A percentile compares a stretch with the other conserved stretches of the same genome.
Conservation (phyloP, 2,797 vertebrate species). For the Enteromius unitaeniatus region DNA sequence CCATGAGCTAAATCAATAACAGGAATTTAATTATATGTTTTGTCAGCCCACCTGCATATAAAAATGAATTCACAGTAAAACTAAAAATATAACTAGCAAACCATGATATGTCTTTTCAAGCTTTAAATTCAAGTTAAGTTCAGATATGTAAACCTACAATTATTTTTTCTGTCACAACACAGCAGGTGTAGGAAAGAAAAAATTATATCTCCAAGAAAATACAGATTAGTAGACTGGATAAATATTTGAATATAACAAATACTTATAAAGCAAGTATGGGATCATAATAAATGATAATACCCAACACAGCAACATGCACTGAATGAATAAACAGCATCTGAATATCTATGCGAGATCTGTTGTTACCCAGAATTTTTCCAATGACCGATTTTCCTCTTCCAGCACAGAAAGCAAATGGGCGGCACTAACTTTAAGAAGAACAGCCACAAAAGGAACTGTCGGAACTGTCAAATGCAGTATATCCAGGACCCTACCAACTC, state of each 20-base stretch:
- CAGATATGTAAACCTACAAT: slow-evolving; percentile 23
- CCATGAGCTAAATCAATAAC: slow-evolving; percentile 8
- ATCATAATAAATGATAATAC: slow-evolving; percentile 22
- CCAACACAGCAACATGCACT: background rate
- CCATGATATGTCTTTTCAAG: background rate
- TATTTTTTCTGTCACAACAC: slow-evolving; percentile 28
- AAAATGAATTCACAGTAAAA: slow-evolving; percentile 20
- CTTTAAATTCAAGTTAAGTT: slow-evolving; percentile 15
- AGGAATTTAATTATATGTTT: slow-evolving; percentile 46
- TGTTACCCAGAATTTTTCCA: slow-evolving; percentile 10
- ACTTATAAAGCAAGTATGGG: background rate
- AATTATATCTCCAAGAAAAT: slow-evolving; percentile 10
- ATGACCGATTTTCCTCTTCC: slow-evolving; percentile 41
- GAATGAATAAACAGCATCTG: slow-evolving; percentile 32
- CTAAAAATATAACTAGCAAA: slow-evolving; percentile 4
- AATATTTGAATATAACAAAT: slow-evolving; percentile 30
- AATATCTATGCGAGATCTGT: slow-evolving; percentile 13
- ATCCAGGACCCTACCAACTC: slow-evolving; percentile 43
- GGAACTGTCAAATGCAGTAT: background rate
- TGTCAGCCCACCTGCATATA: slow-evolving; percentile 2
- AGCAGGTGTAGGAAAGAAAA: slow-evolving; percentile 20
- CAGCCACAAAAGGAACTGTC: slow-evolving; percentile 17
- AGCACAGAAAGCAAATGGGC: slow-evolving; percentile 25
- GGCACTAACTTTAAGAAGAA: slow-evolving; percentile 30
- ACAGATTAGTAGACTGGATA: background rate